Percentiles rank a stretch among this genome's conserved stretches.
Evolutionary conservation across 2,113 vertebrate species (phyloP).

Genomic region (Ameiurus melas): DNA sequence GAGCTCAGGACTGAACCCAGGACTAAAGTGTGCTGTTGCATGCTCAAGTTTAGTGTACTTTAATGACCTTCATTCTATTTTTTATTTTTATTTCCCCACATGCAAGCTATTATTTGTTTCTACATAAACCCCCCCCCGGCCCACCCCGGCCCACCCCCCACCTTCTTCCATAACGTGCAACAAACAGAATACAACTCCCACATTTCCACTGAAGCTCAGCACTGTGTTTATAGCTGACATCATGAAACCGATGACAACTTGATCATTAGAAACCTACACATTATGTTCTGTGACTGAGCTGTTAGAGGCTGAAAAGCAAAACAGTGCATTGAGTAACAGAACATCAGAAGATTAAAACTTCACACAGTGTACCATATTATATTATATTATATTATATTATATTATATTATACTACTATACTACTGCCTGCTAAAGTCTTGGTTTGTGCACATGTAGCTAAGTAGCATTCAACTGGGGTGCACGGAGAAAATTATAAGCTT

Average conservation of each 20-base stretch:
- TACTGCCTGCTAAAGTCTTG: slow-evolving; percentile 29
- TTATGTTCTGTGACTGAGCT: not conserved
- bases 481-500: slow-evolving; percentile 21
- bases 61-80: not conserved
- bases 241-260: not conserved
- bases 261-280: not conserved
- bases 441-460: slow-evolving; percentile 10
- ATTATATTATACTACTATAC: not conserved
- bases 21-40: not conserved
- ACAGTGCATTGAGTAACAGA: slow-evolving; percentile 7
- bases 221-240: not conserved
- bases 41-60: not conserved
- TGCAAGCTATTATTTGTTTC: not conserved
- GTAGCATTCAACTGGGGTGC: slow-evolving; percentile 5
- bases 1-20: not conserved
- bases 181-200: not conserved
- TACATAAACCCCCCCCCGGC: not conserved
- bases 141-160: fast-evolving
- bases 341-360: slow-evolving; percentile 10
- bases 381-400: no score
- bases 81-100: not conserved
- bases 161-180: not conserved
- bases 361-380: not conserved
- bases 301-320: slow-evolving; percentile 15
- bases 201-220: not conserved